phyloP scores from a whole-genome alignment of 1,140 invertebrate genomes.

The Rhyzopertha dominica region DNA sequence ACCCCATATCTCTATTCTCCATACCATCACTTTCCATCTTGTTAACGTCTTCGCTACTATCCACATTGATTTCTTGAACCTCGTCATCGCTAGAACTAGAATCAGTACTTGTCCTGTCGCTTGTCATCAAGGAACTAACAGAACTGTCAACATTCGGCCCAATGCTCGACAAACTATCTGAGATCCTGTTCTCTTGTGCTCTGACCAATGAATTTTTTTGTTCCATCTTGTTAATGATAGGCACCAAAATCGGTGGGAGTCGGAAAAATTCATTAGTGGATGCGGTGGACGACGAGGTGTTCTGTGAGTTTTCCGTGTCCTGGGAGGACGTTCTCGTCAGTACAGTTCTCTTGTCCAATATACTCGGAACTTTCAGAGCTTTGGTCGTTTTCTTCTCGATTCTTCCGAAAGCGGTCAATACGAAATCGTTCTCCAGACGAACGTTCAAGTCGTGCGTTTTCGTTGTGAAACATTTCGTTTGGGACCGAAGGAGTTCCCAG shows the following conservation, averaged over 20 bases:
- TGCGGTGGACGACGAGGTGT: slow-evolving; percentile 45
- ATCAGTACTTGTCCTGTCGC: slow-evolving; percentile 38
- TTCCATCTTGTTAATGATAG: slow-evolving; percentile 48
- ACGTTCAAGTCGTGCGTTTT: slow-evolving; percentile 21
- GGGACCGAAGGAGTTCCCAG: slow-evolving; percentile 70
- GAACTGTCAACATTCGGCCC: slow-evolving; percentile 63
- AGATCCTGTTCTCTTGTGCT: slow-evolving; percentile 32
- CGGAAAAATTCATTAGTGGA: slow-evolving; percentile 52
- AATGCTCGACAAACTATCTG: slow-evolving; percentile 57
- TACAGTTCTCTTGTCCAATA: slow-evolving; percentile 34
- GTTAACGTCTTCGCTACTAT: no score
- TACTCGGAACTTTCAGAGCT: slow-evolving; percentile 14
- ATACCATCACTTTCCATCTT: no score
- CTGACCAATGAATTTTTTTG: slow-evolving; percentile 20
- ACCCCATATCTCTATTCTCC: no score
- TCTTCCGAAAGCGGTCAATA: slow-evolving; percentile 35
- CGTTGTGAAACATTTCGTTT: slow-evolving; percentile 52
- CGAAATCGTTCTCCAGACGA: slow-evolving; percentile 38
- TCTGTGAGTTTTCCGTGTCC: slow-evolving; percentile 52
- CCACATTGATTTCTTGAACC: no score
- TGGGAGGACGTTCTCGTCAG: slow-evolving; percentile 50
- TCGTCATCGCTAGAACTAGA: slow-evolving; percentile 56
- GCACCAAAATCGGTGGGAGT: slow-evolving; percentile 65
- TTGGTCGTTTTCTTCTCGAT: slow-evolving; percentile 18
- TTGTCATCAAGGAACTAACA: slow-evolving; percentile 50